Conservation (phyloP, 2,888 invertebrate genomes). For the Deroplatys truncata region DNA sequence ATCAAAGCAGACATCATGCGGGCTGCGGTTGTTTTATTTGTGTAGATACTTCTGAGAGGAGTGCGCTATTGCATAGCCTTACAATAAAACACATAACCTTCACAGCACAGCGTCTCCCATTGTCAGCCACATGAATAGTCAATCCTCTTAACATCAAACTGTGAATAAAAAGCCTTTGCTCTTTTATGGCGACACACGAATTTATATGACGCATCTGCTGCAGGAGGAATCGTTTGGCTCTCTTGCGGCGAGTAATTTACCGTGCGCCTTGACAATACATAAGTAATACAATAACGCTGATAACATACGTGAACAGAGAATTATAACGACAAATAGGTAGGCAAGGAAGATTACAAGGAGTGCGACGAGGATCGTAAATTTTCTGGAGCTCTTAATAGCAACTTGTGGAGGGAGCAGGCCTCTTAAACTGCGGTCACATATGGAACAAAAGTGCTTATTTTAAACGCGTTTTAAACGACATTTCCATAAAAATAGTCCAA, state of each 20-base stretch:
- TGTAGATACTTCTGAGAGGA: background rate
- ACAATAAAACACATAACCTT: background rate
- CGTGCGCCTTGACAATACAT: background rate
- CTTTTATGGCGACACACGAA: background rate
- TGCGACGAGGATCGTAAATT: background rate
- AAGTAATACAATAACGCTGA: background rate
- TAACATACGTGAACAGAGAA: background rate
- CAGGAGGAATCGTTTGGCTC: background rate
- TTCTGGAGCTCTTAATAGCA: background rate
- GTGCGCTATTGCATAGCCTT: background rate
- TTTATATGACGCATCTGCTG: background rate
- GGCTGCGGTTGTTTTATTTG: background rate
- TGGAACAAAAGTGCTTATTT: no score
- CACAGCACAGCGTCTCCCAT: background rate
- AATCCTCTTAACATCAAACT: background rate
- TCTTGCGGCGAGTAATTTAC: background rate
- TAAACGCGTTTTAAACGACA: no score
- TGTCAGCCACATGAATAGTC: background rate
- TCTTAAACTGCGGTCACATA: no score
- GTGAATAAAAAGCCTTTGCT: background rate
- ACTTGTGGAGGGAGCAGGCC: no score
- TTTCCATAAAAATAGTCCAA: no score
- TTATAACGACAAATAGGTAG: background rate
- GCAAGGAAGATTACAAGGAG: background rate
- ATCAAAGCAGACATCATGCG: background rate